phyloP scores from a whole-genome alignment of 2,113 vertebrate species.

The Petromus typicus region DNA sequence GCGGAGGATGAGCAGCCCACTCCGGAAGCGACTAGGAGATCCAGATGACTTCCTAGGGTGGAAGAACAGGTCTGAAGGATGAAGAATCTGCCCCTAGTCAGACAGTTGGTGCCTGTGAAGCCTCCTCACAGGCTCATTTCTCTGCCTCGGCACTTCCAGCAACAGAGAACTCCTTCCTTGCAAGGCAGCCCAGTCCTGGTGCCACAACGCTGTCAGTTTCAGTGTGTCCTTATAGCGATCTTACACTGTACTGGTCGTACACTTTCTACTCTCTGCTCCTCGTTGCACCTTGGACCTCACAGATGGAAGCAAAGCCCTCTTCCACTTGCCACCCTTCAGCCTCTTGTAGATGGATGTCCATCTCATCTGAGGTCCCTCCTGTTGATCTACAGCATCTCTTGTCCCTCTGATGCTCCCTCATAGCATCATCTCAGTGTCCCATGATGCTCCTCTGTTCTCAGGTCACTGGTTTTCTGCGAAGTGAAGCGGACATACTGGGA shows the following conservation, averaged over 20 bases:
- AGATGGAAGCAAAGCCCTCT: not conserved
- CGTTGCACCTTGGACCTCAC: not conserved
- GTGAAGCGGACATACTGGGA: not conserved
- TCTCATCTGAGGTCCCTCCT: not conserved
- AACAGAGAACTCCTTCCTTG: not conserved
- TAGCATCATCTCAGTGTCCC: accelerated
- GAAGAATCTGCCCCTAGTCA: not conserved
- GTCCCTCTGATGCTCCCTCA: accelerated
- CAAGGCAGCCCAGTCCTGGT: no score
- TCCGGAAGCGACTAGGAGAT: not conserved
- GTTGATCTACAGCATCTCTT: no score
- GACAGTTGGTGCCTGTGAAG: not conserved
- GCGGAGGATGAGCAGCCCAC: not conserved
- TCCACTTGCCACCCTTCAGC: not conserved
- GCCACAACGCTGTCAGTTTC: not conserved
- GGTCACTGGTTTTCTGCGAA: not conserved
- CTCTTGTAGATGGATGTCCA: not conserved
- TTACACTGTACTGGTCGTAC: not conserved
- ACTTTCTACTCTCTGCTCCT: not conserved
- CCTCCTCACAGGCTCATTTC: not conserved
- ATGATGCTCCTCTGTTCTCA: not conserved
- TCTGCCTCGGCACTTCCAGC: not conserved
- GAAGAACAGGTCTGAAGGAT: not conserved
- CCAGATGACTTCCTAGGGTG: not conserved
- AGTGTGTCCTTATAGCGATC: not conserved